Percentiles rank a stretch among this genome's conserved stretches.
Conservation (phyloP, 2,888 invertebrate species). For the Eupithecia subumbrata region DNA sequence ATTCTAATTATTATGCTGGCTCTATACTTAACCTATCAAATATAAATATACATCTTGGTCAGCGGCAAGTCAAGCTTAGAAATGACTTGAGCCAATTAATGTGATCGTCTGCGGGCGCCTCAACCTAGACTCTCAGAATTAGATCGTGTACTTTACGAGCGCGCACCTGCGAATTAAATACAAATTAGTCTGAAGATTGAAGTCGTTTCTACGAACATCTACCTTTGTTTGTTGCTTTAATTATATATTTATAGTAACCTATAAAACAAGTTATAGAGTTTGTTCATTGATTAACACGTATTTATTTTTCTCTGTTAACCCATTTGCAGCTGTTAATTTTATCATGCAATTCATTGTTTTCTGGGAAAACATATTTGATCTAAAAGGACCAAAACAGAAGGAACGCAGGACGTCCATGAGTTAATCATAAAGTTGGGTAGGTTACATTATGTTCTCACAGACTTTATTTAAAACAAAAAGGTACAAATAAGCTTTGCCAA, state of each 20-base stretch:
- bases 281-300: not conserved
- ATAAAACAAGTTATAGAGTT: not conserved
- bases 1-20: not conserved
- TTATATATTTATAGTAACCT: not conserved
- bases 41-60: not conserved
- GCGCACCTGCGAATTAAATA: conserved; percentile 41
- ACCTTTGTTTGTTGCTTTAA: conserved; percentile 16
- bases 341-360: not conserved
- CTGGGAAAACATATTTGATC: not conserved
- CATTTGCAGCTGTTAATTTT: not conserved
- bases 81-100: conserved; percentile 1
- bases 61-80: not conserved
- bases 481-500: not conserved
- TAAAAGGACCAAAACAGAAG: not conserved
- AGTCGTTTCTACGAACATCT: conserved; percentile 18
- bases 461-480: not conserved
- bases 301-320: not conserved
- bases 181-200: conserved; percentile 33
- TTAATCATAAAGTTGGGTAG: not conserved
- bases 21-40: not conserved
- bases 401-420: not conserved
- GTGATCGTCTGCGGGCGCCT: conserved; percentile 28
- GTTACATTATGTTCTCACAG: not conserved
- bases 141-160: conserved; percentile 38
- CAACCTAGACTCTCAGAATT: conserved; percentile 22